Evolutionary conservation across 2,888 invertebrate species (phyloP).

Genomic region (Brachyopa scutellaris): DNA sequence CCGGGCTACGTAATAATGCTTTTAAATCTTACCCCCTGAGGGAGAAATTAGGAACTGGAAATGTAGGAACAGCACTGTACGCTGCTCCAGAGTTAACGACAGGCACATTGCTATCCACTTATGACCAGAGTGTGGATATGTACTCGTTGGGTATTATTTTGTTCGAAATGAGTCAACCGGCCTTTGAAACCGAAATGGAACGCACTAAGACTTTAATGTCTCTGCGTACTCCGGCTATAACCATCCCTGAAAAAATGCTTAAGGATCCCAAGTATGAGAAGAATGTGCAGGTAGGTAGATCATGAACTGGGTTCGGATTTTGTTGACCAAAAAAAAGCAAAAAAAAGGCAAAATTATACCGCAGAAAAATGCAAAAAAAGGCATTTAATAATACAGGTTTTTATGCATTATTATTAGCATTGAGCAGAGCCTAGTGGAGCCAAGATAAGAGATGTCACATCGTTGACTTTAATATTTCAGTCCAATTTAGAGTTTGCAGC

Average conservation of each 20-base stretch:
- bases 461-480: too few relatives aligned
- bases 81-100: conserved; percentile 95
- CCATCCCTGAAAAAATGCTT: conserved; percentile 87
- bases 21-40: conserved; percentile 73
- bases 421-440: conserved; percentile 85
- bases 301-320: too few relatives aligned
- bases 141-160: conserved; percentile 95
- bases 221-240: conserved; percentile 87
- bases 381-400: background rate
- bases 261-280: conserved; percentile 78
- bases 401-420: background rate
- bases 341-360: too few relatives aligned
- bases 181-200: conserved; percentile 94
- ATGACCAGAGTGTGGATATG: conserved; percentile 95
- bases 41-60: conserved; percentile 85
- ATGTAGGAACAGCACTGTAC: conserved; percentile 97
- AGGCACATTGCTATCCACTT: conserved; percentile 87
- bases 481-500: too few relatives aligned
- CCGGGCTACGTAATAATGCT: conserved; percentile 75
- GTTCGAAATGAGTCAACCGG: conserved; percentile 96
- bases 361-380: too few relatives aligned
- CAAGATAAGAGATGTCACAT: conserved; percentile 93
- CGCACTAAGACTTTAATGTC: conserved; percentile 89
- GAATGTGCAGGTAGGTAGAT: conserved; percentile 83
- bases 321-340: too few relatives aligned